phyloP scores from a whole-genome alignment of 1,140 invertebrate species.

The Hycleus cichorii region DNA sequence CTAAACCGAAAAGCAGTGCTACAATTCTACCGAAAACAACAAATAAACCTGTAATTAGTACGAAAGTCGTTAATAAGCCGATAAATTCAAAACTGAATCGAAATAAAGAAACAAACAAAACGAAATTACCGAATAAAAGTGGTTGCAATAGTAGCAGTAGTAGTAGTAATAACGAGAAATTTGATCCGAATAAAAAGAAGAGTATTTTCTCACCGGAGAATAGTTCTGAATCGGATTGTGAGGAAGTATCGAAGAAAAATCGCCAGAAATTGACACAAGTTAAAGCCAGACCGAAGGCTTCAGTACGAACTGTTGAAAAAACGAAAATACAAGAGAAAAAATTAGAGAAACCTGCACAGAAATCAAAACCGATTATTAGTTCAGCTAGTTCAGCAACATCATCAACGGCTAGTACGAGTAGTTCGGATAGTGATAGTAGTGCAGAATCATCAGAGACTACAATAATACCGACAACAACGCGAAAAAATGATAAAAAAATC shows the following conservation, averaged over 20 bases:
- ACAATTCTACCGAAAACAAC: slow-evolving; percentile 43
- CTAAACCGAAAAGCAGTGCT: slow-evolving; percentile 36
- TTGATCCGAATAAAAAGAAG: slow-evolving; percentile 61
- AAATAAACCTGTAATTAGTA: slow-evolving; percentile 8
- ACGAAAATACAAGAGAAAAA: slow-evolving; percentile 31
- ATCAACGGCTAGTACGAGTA: slow-evolving; percentile 35
- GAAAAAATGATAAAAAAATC: slow-evolving; percentile 23
- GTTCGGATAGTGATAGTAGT: slow-evolving; percentile 39
- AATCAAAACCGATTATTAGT: slow-evolving; percentile 39
- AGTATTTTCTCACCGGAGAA: slow-evolving; percentile 79
- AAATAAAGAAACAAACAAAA: slow-evolving; percentile 22
- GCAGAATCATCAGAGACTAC: slow-evolving; percentile 32
- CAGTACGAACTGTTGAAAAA: slow-evolving; percentile 33
- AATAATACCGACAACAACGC: slow-evolving; percentile 32
- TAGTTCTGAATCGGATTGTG: slow-evolving; percentile 63
- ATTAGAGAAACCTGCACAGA: slow-evolving; percentile 32
- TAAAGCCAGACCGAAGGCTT: slow-evolving; percentile 37
- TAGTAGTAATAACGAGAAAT: slow-evolving; percentile 30
- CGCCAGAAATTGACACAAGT: slow-evolving; percentile 15
- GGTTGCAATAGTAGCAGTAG: slow-evolving; percentile 5
- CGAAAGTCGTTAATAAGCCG: slow-evolving; percentile 6
- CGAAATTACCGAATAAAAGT: slow-evolving; percentile 24
- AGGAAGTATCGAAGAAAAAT: slow-evolving; percentile 22
- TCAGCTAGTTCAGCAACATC: slow-evolving; percentile 43
- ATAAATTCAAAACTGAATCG: slow-evolving; percentile 1